Evolutionary conservation across 2,888 invertebrate species (phyloP), one percentile per base, ranked within the genome.

Genomic region (Nipponacmea schrenckii): DNA sequence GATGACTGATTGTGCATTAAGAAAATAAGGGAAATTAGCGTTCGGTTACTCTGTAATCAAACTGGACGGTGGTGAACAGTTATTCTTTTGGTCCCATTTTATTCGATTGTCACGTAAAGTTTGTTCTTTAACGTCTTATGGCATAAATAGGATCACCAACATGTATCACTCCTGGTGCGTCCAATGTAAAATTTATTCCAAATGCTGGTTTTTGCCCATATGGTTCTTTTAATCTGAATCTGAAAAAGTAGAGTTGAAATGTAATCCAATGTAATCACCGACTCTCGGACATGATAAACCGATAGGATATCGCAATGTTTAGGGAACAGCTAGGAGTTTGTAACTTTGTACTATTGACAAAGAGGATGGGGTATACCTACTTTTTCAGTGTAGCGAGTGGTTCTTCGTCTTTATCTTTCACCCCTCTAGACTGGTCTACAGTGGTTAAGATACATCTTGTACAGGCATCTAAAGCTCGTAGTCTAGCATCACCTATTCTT

Each of bases 401-500:
- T 82, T 94, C 93, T 3, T 90, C 86, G 31, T 92, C 91, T 0
- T 90, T 80, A 84, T 92, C 89, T 67, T 92, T 92, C 17, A 90
- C 89, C 2, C 92, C 94, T 0, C 92, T 93, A 76, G 92, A 91
- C 0, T 93, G 92, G 85, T 94, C 91, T 0, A 94, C 91, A 0
- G 93, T 94, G 0, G 93, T 93, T 74, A 94, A 84, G n/a, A 93
- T 89, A 83, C 94, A 94, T 79, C 93, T 70, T 0, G 77, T 74
- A 68, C 79, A 76, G n/a, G 74, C 69, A 70, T 77, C 74, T 67
- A 79, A 64, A 2, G 76, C 74, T 20, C 77, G 56, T 3, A 78
- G 65, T 62, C 64, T 65, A 0, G 70, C 75, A 15, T 79, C 69
- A n/a, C 80, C 79, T 62, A 81, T 79, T n/a, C 68, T 70, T n/a